Percentiles rank a stretch among this genome's conserved stretches.
phyloP scores from a whole-genome alignment of 1,140 invertebrate genomes.

The Zaprionus ornatus region DNA sequence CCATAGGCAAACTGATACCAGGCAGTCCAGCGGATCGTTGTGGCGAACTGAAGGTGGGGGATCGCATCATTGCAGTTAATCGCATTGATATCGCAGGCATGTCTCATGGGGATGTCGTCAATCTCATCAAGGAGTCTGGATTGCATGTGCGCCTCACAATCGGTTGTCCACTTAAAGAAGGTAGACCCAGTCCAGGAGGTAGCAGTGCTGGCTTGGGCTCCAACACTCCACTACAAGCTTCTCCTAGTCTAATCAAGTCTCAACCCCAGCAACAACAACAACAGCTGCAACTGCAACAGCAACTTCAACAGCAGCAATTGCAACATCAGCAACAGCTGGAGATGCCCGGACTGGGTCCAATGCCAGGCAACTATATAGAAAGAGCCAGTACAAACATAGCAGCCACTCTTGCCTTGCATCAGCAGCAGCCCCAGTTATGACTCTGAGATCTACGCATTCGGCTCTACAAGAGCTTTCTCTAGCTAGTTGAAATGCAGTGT shows the following conservation, averaged over 20 bases:
- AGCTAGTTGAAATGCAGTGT: constrained; percentile 42
- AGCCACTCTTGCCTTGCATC: constrained; percentile 66
- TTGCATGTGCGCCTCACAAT: constrained; percentile 95
- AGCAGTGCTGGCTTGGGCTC: constrained; percentile 61
- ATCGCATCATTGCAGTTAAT: constrained; percentile 98
- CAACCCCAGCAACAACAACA: constrained; percentile 44
- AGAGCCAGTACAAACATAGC: constrained; percentile 64
- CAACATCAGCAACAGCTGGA: constrained; percentile 53
- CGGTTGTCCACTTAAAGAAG: constrained; percentile 87
- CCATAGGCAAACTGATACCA: constrained; percentile 94
- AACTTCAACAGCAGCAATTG: constrained; percentile 33
- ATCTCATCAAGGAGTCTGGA: constrained; percentile 96
- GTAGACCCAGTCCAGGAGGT: constrained; percentile 80
- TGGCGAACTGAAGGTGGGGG: constrained; percentile 94
- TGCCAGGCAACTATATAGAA: constrained; percentile 60
- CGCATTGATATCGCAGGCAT: constrained; percentile 95
- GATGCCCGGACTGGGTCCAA: constrained; percentile 58
- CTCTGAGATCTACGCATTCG: constrained; percentile 82
- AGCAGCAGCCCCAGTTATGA: constrained; percentile 83
- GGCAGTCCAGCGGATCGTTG: constrained; percentile 97
- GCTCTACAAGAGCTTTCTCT: constrained; percentile 83
- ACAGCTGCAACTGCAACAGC: constrained; percentile 35
- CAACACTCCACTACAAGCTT: constrained; percentile 57
- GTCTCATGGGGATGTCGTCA: constrained; percentile 98
- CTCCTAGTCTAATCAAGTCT: constrained; percentile 57